phyloP scores from a whole-genome alignment of 1,140 invertebrate genomes.

The Penaeus chinensis region DNA sequence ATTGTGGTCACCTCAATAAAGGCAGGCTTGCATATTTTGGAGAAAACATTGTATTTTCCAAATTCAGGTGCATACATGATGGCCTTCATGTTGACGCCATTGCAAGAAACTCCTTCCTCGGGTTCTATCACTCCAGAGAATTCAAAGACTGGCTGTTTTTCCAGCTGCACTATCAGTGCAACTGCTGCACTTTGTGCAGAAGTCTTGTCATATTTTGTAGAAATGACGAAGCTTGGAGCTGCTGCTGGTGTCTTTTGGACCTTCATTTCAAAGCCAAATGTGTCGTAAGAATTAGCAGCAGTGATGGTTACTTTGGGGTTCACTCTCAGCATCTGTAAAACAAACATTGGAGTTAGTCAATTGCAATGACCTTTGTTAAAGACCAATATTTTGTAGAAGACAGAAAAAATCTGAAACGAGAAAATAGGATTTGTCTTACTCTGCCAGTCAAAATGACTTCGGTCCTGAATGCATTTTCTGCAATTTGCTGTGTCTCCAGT shows the following conservation, averaged over 20 bases:
- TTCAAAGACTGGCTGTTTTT: conserved; percentile 4
- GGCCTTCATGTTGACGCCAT: conserved; percentile 18
- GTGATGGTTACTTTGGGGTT: conserved; percentile 18
- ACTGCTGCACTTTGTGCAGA: background rate
- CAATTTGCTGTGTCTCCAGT: background rate
- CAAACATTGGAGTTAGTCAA: background rate
- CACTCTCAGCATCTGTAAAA: conserved; percentile 29
- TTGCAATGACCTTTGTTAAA: too few relatives aligned
- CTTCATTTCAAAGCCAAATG: conserved; percentile 21
- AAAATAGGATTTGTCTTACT: background rate
- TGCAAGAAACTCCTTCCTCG: background rate
- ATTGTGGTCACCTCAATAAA: conserved; percentile 10
- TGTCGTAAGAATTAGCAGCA: background rate
- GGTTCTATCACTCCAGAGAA: conserved; percentile 20
- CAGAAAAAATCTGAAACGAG: too few relatives aligned
- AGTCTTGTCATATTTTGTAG: conserved; percentile 19
- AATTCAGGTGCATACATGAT: conserved; percentile 1
- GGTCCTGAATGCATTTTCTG: conserved; percentile 30
- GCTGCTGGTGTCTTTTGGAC: conserved; percentile 38
- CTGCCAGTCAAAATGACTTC: background rate
- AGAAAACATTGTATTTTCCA: conserved; percentile 22
- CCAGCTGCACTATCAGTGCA: conserved; percentile 6
- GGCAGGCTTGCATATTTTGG: conserved; percentile 22
- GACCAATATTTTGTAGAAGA: too few relatives aligned
- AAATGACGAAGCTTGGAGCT: conserved; percentile 14